Evolutionary conservation across 2,113 vertebrate species (phyloP).

Genomic region (Brachionichthys hirsutus): DNA sequence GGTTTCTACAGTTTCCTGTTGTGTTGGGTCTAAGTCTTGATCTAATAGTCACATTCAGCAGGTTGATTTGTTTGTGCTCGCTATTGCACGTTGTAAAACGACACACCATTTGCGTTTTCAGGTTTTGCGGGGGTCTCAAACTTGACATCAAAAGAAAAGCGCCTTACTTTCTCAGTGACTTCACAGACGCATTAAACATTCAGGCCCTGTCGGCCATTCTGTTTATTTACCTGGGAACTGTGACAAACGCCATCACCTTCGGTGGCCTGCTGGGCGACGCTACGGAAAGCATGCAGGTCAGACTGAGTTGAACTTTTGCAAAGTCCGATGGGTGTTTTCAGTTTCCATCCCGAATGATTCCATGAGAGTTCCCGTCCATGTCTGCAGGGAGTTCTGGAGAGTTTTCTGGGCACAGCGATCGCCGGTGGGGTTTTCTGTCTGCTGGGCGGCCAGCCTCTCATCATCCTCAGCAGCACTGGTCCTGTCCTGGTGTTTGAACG

Average conservation of each 20-base stretch:
- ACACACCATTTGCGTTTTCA: conserved; percentile 39
- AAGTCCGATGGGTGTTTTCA: background rate
- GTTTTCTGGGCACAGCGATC: conserved; percentile 94
- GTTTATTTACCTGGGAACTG: conserved; percentile 97
- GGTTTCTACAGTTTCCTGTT: too few relatives aligned
- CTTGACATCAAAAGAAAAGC: conserved; percentile 95
- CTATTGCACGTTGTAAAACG: too few relatives aligned
- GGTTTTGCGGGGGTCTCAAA: conserved; percentile 94
- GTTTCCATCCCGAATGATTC: background rate
- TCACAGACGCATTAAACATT: conserved; percentile 92
- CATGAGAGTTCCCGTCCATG: background rate
- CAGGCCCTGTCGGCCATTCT: conserved; percentile 94
- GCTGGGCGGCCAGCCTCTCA: conserved; percentile 92
- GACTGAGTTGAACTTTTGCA: background rate
- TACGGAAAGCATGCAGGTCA: conserved; percentile 98
- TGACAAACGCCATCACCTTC: conserved; percentile 98
- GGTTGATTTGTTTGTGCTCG: too few relatives aligned
- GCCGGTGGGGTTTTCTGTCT: conserved; percentile 91
- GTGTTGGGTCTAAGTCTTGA: too few relatives aligned
- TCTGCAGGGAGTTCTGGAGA: conserved; percentile 93
- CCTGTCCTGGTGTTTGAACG: conserved; percentile 97
- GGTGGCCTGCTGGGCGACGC: conserved; percentile 96
- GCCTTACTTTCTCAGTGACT: conserved; percentile 92
- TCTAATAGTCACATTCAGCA: too few relatives aligned
- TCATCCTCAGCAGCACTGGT: conserved; percentile 95